Evolutionary conservation across 2,888 invertebrate species (phyloP).

Genomic region (Parapristionchus giblindavisi): DNA sequence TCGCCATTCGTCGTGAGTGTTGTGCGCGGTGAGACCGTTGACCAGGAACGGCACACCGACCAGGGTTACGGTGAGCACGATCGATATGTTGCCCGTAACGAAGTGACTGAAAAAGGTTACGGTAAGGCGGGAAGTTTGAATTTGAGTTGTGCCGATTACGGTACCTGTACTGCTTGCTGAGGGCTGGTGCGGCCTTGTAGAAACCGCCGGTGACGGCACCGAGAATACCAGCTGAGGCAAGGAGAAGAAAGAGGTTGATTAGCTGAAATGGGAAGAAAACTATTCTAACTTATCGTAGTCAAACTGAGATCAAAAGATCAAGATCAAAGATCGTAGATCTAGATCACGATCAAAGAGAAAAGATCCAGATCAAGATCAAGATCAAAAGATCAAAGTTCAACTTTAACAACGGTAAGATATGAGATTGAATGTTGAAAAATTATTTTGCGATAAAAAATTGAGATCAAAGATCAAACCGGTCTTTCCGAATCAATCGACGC

Average conservation of each 20-base stretch:
- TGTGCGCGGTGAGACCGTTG: constrained; percentile 55
- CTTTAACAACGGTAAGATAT: background rate
- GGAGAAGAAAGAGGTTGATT: constrained; percentile 51
- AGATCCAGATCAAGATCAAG: background rate
- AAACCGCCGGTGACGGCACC: constrained; percentile 66
- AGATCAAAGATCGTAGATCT: constrained; percentile 7
- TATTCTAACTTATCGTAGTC: background rate
- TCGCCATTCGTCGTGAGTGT: constrained; percentile 62
- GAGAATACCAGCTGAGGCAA: constrained; percentile 54
- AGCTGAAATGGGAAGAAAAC: constrained; percentile 20
- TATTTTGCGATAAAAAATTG: background rate
- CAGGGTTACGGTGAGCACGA: constrained; percentile 66
- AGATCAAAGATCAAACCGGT: constrained; percentile 4
- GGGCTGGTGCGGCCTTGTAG: constrained; percentile 66
- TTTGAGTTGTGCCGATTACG: no score
- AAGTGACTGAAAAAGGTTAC: constrained; percentile 53
- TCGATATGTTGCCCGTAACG: constrained; percentile 67
- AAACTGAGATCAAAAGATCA: background rate
- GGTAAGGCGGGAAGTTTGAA: no score
- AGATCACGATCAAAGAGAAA: background rate
- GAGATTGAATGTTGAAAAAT: background rate
- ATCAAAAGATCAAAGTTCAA: background rate
- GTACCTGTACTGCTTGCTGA: constrained; percentile 63
- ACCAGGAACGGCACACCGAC: constrained; percentile 61
- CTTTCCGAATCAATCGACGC: constrained; percentile 42